Conservation (phyloP, 2,113 vertebrate genomes). For the Stegastes partitus region DNA sequence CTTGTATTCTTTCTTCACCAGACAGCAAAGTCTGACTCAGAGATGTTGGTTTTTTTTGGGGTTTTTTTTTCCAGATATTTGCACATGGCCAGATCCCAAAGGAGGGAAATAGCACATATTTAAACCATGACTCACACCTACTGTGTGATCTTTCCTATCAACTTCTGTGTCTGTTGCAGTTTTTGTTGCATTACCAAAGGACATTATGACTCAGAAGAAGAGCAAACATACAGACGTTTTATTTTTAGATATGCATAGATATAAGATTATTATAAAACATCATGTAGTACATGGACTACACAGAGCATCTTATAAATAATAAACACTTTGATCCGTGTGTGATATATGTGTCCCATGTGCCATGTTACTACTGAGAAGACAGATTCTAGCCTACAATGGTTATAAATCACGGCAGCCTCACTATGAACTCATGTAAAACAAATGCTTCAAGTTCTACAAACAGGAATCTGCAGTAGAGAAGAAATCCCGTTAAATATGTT, state of each 20-base stretch:
- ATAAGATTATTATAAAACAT: slow-evolving; percentile 27
- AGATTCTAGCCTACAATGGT: neutral
- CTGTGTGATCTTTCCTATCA: slow-evolving; percentile 37
- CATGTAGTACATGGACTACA: neutral
- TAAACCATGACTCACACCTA: slow-evolving; percentile 54
- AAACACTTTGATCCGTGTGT: slow-evolving; percentile 9
- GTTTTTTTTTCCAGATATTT: slow-evolving; percentile 42
- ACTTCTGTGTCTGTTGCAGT: slow-evolving; percentile 36
- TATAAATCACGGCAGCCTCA: neutral
- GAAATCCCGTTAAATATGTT: too few relatives aligned
- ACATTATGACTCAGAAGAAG: slow-evolving; percentile 57
- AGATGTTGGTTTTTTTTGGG: too few relatives aligned
- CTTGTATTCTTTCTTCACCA: slow-evolving; percentile 2
- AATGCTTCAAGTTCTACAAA: neutral
- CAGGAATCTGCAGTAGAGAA: too few relatives aligned
- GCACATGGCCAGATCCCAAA: slow-evolving; percentile 55
- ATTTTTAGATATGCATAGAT: slow-evolving; percentile 40
- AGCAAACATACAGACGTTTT: slow-evolving; percentile 41
- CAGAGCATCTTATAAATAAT: slow-evolving; percentile 10
- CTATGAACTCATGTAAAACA: neutral
- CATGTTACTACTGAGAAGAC: slow-evolving; percentile 10
- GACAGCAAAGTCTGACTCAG: slow-evolving; percentile 51
- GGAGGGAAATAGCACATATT: slow-evolving; percentile 39
- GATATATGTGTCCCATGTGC: neutral
- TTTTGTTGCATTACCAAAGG: slow-evolving; percentile 42